Base-by-base conservation (phyloP, 2,888 invertebrate species). In the Strigamia maritima region DNA sequence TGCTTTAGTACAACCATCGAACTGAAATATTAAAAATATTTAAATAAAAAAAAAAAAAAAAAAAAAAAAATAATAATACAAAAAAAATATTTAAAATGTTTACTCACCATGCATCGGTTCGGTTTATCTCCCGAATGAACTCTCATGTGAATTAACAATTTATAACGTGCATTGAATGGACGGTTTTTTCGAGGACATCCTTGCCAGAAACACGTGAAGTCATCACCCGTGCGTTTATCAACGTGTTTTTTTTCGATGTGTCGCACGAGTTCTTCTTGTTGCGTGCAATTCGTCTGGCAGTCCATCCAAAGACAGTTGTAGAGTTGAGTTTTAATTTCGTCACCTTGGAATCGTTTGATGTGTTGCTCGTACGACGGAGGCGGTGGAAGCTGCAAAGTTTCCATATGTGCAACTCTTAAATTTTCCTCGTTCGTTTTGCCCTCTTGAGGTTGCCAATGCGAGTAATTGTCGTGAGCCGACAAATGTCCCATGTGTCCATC, bases 101-200 rank as follows among this genome's bases (percentile, higher is more conserved):
- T 31, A 31, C 94, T 93, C 88, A 98, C 98, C 87, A 94, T 93
- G 87, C 98, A 99, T 86, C 94, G 93, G 86, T 98, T 97, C 0
- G 98, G 98, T 85, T 98, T 98, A 85, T 99, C 98, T 4, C 98
- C 98, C 24, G 97, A 97, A 86, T 99, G 99, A 0, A 98, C 94
- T 19, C 98, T 88, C 95, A 98, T 97, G 85, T 98, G 97, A 78
- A 94, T 98, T 88, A 2, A 88, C 86, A 99, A 89, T 87, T 98
- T 99, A 89, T 99, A 99, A 82, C 98, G 90, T 0, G 98, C 98
- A 87, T 98, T 98, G 88, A 98, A 98, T 0, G 97, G 97, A 79
- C 95, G 91, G 19, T 92, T 91, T 81, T 93, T 90, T 79, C 97
- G 88, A 0, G 94, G 93, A 86, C 98, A 98, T n/a, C 94, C 93